Evolutionary conservation across 1,140 invertebrate genomes (phyloP).

Genomic region (Liolophura sinensis): DNA sequence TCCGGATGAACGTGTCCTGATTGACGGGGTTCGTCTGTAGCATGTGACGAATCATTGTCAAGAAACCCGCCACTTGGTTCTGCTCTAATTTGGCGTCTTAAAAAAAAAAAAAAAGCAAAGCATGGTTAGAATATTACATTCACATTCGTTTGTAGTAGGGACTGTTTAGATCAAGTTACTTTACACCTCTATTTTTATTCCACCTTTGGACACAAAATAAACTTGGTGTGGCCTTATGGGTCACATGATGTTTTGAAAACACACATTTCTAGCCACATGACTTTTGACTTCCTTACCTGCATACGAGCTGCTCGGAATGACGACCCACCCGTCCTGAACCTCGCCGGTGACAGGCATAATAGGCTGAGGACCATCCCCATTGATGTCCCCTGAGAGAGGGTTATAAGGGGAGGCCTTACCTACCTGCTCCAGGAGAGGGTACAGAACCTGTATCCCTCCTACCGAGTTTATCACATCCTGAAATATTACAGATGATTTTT

Average conservation of each 20-base stretch:
- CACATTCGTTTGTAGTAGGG: not conserved
- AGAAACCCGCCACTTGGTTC: slow-evolving; percentile 67
- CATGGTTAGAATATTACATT: not conserved
- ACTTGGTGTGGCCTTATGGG: no score
- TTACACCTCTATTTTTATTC: no score
- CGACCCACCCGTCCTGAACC: slow-evolving; percentile 63
- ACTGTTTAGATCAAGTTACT: no score
- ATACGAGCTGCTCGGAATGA: slow-evolving; percentile 64
- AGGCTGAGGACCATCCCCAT: slow-evolving; percentile 3
- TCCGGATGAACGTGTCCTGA: slow-evolving; percentile 65
- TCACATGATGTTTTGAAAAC: no score
- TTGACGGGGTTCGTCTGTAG: slow-evolving; percentile 64
- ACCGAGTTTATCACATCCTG: slow-evolving; percentile 64
- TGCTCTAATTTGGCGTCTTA: slow-evolving; percentile 67
- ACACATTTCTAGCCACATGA: no score
- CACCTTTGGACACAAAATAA: no score
- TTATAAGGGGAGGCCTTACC: slow-evolving; percentile 29
- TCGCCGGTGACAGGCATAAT: slow-evolving; percentile 1
- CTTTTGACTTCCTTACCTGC: slow-evolving; percentile 43
- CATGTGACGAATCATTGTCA: slow-evolving; percentile 66
- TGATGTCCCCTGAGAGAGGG: not conserved
- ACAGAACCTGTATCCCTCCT: slow-evolving; percentile 66
- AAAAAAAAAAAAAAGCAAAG: not conserved
- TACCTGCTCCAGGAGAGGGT: slow-evolving; percentile 66
- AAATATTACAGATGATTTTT: no score